Evolutionary conservation across 1,140 invertebrate species (phyloP), one percentile per base, ranked within the genome.

Genomic region (Pogonomyrmex californicus): DNA sequence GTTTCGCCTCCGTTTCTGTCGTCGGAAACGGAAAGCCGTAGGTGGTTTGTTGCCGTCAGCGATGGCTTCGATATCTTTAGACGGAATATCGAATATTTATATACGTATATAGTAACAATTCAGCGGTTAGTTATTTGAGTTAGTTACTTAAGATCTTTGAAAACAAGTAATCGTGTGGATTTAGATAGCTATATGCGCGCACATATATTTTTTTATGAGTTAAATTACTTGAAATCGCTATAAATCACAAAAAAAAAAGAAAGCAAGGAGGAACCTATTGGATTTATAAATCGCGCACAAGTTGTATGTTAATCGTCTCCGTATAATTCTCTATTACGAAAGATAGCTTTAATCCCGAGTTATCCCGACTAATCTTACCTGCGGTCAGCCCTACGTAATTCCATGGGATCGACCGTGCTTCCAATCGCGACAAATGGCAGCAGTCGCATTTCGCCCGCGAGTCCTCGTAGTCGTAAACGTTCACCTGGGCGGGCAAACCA

Each of bases 401-500:
- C 41, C n/a, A 23, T 12, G 54, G 41, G 33, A 86, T 62, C 47
- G 47, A 76, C 30, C 68, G 56, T 60, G 41, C 68, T 83, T 83
- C 54, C 79, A 73, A 83, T 83, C 68, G 68, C 68, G 79, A 83
- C 79, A 83, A 83, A 83, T 83, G 54, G 54, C 41, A 49, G 66
- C 41, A 51, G 51, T 51, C 63, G 66, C 79, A 54, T 75, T 83
- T 83, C 70, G 54, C 79, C 30, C 70, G 70, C 66, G 66, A 82
- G 30, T 78, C 44, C 36, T 47, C 17, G 41, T 56, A 51, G 76
- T 87, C 70, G 77, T 91, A 86, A 89, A 89, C 70, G 77, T 60
- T 87, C 79, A 56, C 44, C 36, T 49, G 47, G 33, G 30, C 56
- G 41, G n/a, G 77, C 66, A 49, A 68, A 66, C 44, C 38, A 66